These are phyloP conservation scores for Tachycineta bicolor DNA, from an alignment of 2,113 vertebrate genomes.

Conservation along the genomic window DNA sequence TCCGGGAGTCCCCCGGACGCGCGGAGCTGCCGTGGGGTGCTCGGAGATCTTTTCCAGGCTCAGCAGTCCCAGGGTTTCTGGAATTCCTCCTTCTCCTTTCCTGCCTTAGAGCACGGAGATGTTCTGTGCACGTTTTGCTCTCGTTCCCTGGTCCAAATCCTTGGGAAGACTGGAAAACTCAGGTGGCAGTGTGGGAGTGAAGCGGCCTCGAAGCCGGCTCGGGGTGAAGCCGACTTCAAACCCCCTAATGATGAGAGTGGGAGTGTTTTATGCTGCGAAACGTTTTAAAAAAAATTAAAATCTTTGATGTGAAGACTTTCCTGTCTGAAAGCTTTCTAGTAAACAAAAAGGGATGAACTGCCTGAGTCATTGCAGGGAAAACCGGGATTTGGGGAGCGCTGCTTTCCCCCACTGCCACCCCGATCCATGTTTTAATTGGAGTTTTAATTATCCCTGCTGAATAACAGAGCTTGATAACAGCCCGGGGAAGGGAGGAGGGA, in stretches of 20 bases:
- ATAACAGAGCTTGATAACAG: neutral
- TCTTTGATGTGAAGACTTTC: neutral
- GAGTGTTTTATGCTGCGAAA: neutral
- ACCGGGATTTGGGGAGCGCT: neutral
- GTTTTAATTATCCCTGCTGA: conserved; percentile 15
- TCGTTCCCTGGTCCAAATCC: neutral
- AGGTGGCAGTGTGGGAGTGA: neutral
- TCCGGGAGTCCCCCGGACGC: neutral
- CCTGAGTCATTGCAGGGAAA: neutral
- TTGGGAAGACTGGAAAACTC: neutral
- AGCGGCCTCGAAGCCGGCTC: neutral
- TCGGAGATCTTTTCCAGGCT: neutral
- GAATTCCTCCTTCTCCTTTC: neutral
- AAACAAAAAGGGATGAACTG: conserved; percentile 33
- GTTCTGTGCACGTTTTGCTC: rapidly evolving
- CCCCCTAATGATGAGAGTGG: neutral
- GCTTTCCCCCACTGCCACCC: neutral
- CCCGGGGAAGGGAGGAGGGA: neutral
- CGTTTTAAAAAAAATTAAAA: neutral
- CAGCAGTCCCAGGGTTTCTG: neutral
- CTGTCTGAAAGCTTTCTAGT: conserved; percentile 19
- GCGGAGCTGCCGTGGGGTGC: neutral
- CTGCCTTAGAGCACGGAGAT: rapidly evolving
- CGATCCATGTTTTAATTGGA: neutral
- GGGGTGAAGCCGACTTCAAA: neutral